Base-by-base conservation (phyloP, 2,888 invertebrate species). In the Rhimphoctona megacephalus region DNA sequence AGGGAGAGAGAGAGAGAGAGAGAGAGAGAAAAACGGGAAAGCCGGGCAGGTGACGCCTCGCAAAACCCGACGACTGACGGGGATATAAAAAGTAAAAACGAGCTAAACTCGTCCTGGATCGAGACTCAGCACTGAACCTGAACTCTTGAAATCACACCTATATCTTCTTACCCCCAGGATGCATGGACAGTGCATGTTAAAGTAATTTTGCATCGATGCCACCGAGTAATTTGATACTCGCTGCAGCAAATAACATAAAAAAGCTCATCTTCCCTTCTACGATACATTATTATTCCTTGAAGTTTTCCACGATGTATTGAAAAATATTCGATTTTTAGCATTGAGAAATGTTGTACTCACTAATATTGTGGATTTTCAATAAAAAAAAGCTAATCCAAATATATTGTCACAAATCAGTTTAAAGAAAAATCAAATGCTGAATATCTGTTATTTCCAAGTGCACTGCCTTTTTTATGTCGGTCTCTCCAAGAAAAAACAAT, bases 31-130 rank as follows among this genome's bases (percentile, higher is more conserved):
- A 73, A 61, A 83, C 79, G 84, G 88, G 88, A 87, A 87, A 85
- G 85, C 87, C 86, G 78, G 85, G 89, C 87, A 89, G 89, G 88
- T 89, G 88, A 87, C 89, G 85, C 85, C 87, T 87, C 84, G 85
- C 82, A 79, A 86, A 86, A 87, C 85, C 39, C 81, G 83, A 87
- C 81, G 83, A 86, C 87, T 87, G 82, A 81, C 81, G 84, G 74
- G 78, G 61, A 77, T 81, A 86, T 84, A 86, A 86, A 86, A 86
- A 86, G 86, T 79, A 74, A 84, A 86, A 86, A 86, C 54, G 81
- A 74, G 86, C 84, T 81, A 84, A 86, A 86, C 86, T 86, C 78
- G 86, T 86, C 86, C 86, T 86, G 86, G 78, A 78, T 83, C 69
- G 78, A 81, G 78, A 79, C 74, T 81, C 76, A 49, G 36, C 70